These are phyloP conservation scores for Torymus auratus DNA, from an alignment of 2,888 invertebrate genomes.

Conservation along the genomic window DNA sequence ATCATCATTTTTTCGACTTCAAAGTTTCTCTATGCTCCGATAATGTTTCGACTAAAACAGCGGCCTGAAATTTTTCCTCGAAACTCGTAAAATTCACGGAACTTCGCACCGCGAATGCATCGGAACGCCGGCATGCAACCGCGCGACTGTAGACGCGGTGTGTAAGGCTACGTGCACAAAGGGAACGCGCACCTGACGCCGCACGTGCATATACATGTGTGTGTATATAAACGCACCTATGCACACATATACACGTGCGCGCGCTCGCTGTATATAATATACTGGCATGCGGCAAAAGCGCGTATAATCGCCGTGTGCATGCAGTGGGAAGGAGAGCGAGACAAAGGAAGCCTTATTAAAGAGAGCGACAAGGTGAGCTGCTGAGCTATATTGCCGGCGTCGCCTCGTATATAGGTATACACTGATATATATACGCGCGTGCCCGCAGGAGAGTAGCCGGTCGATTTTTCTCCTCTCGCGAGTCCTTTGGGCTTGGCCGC, in stretches of 20 bases:
- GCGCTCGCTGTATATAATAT: neutral
- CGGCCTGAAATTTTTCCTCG: too few relatives aligned
- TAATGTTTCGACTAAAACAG: too few relatives aligned
- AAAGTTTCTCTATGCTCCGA: too few relatives aligned
- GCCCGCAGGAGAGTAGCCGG: conserved; percentile 10
- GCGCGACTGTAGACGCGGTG: neutral
- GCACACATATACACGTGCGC: neutral
- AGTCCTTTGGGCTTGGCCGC: neutral
- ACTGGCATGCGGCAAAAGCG: conserved; percentile 40
- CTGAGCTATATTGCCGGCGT: neutral
- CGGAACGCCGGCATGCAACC: neutral
- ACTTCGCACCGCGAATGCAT: neutral
- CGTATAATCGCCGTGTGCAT: neutral
- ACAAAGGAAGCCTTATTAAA: conserved; percentile 49
- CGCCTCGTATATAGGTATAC: neutral
- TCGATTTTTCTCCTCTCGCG: conserved; percentile 30
- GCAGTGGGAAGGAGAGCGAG: neutral
- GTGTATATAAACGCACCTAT: neutral
- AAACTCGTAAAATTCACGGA: neutral
- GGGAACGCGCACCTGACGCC: conserved; percentile 44
- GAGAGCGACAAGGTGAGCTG: conserved; percentile 8
- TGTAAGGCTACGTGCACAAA: conserved; percentile 35
- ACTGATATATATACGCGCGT: neutral
- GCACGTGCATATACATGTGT: neutral
- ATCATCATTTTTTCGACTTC: too few relatives aligned